phyloP scores from a whole-genome alignment of 2,113 vertebrate species.

The Alethe castanea region DNA sequence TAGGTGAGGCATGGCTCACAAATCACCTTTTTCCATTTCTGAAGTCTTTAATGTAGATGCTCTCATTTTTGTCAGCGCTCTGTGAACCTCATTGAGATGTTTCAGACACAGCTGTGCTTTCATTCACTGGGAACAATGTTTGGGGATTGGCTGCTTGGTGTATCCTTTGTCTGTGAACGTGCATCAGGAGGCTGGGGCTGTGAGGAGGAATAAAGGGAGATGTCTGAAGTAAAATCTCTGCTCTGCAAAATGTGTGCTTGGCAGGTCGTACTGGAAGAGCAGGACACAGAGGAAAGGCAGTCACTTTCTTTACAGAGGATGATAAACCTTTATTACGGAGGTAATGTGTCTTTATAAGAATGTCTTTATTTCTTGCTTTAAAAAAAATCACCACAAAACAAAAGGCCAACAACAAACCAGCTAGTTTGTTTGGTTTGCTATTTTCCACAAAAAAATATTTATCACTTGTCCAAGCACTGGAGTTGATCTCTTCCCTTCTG shows the following conservation, averaged over 20 bases:
- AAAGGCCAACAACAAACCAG: neutral
- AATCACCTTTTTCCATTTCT: neutral
- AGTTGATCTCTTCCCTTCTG: neutral
- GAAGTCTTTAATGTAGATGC: neutral
- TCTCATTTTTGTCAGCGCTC: neutral
- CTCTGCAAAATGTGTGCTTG: neutral
- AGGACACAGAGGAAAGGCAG: slow-evolving; percentile 86
- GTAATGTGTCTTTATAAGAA: slow-evolving; percentile 46
- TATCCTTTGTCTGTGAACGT: accelerated
- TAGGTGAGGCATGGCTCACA: slow-evolving; percentile 76
- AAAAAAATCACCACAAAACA: neutral
- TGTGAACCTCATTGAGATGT: neutral
- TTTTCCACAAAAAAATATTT: neutral
- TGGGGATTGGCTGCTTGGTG: neutral
- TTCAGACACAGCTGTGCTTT: neutral
- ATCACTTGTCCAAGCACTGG: neutral
- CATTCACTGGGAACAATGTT: accelerated
- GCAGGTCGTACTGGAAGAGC: slow-evolving; percentile 94
- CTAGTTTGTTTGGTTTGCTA: neutral
- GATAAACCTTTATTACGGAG: slow-evolving; percentile 94
- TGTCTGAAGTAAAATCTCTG: neutral
- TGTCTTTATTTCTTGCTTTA: neutral
- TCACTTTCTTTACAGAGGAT: slow-evolving; percentile 97
- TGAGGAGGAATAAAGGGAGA: neutral
- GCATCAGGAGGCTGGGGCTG: neutral